Percentiles rank a stretch among this genome's conserved stretches.
Evolutionary conservation across 2,888 invertebrate species (phyloP).

Genomic region (Philopedon plagiatum): DNA sequence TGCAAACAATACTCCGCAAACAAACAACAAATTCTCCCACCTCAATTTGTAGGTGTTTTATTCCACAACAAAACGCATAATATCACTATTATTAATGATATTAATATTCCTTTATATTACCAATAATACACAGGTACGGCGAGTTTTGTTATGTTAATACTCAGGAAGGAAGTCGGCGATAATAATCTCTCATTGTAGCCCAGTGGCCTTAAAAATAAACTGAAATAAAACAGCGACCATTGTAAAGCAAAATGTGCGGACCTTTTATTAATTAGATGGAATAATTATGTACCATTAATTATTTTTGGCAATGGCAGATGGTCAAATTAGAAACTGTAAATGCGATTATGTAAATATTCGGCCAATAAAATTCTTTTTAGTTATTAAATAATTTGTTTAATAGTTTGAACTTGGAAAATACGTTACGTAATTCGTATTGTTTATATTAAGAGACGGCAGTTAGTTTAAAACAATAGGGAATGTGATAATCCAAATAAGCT

Average conservation of each 20-base stretch:
- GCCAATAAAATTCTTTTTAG: too few relatives aligned
- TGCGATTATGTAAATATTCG: too few relatives aligned
- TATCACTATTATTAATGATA: conserved; percentile 44
- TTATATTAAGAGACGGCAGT: too few relatives aligned
- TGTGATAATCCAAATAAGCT: too few relatives aligned
- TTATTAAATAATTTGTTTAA: too few relatives aligned
- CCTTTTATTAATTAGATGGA: conserved; percentile 39
- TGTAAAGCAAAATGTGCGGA: conserved; percentile 34
- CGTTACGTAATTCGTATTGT: too few relatives aligned
- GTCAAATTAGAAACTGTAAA: background rate
- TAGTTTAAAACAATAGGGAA: too few relatives aligned
- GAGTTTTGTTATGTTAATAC: conserved; percentile 50
- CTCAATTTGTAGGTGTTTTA: conserved; percentile 16
- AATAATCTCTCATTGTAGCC: conserved; percentile 42
- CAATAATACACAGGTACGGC: conserved; percentile 44
- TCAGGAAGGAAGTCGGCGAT: conserved; percentile 50
- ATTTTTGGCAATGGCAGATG: conserved; percentile 4
- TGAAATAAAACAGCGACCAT: conserved; percentile 40
- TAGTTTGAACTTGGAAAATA: too few relatives aligned
- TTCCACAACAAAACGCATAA: conserved; percentile 37
- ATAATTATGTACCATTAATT: conserved; percentile 16
- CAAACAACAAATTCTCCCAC: background rate
- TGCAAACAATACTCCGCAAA: background rate
- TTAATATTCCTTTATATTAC: conserved; percentile 51
- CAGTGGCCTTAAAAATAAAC: conserved; percentile 45